A percentile compares a stretch with the other conserved stretches of the same genome.
phyloP scores from a whole-genome alignment of 2,888 invertebrate genomes.

The Chymomyza procnemis region DNA sequence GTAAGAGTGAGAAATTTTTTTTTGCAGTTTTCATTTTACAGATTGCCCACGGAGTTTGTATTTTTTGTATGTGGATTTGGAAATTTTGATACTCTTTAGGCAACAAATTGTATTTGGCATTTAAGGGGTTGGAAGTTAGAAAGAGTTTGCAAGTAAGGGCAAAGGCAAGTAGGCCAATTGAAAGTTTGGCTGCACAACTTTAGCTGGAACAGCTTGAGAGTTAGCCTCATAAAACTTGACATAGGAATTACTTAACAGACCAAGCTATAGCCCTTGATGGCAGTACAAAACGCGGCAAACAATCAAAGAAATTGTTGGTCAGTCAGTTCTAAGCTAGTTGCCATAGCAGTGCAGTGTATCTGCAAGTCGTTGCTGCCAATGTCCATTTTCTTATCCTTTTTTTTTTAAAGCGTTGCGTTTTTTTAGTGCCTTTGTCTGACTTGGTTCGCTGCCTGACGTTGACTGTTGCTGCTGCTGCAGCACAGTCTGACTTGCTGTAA shows the following conservation, averaged over 20 bases:
- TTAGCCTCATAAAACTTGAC: no score
- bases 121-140: not conserved
- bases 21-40: constrained; percentile 65
- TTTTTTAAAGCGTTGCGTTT: constrained; percentile 27
- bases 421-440: constrained; percentile 48
- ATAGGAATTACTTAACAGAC: no score
- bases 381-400: not conserved
- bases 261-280: no score
- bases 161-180: no score
- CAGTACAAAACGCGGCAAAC: no score
- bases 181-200: no score
- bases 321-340: no score
- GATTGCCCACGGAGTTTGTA: constrained; percentile 67
- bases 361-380: not conserved
- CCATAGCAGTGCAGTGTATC: not conserved
- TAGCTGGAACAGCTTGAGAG: no score
- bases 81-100: constrained; percentile 6
- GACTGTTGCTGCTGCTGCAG: constrained; percentile 41
- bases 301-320: no score
- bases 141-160: no score
- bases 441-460: constrained; percentile 37
- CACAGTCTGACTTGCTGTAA: constrained; percentile 41
- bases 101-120: not conserved
- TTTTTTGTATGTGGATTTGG: constrained; percentile 27
- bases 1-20: constrained; percentile 16